Base-by-base conservation (phyloP, 2,888 invertebrate species). In the Caenorhabditis sinica region DNA sequence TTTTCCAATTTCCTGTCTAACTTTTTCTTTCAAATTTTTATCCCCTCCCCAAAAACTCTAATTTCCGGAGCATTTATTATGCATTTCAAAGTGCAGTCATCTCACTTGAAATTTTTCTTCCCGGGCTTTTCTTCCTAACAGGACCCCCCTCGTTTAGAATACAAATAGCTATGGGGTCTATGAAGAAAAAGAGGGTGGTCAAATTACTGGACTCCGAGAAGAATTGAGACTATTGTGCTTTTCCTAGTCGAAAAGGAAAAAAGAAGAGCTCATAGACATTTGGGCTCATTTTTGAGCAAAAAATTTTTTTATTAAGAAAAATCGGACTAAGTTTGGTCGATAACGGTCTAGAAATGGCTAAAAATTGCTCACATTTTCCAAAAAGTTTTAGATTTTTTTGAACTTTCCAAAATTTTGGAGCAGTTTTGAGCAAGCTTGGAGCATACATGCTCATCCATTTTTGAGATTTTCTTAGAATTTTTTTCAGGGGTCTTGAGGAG, bases 31-130 rank as follows among this genome's bases (percentile, higher is more conserved):
- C n/a, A n/a, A n/a, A n/a, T n/a, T n/a, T n/a, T n/a, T n/a, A n/a
- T n/a, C n/a, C n/a, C n/a, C n/a, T 2, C 40, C 51, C 51, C 20
- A 20, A 56, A 56, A 56, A 53, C 60, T 60, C 30, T 63, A 81
- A 53, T 74, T 68, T 73, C 56, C 56, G 0, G 4, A 25, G 2
- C 56, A 8, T 80, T 63, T 53, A 79, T 72, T 80, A 80, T 80
- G 80, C 80, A 80, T 80, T 72, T 72, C 65, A 80, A 80, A 80
- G 80, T 80, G 49, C 79, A 72, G n/a, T n/a, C 36, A 15, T 20
- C 30, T n/a, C 28, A 33, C 25, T 28, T 20, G 5, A 23, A 30
- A 45, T n/a, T 40, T 4, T 51, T 23, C 60, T 30, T 20, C 33
- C 9, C n/a, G 20, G n/a, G 6, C 58, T 20, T 58, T 43, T 45